Percentiles rank a stretch among this genome's conserved stretches.
Evolutionary conservation across 2,888 invertebrate genomes (phyloP).

Genomic region (Apodemia hepburni): DNA sequence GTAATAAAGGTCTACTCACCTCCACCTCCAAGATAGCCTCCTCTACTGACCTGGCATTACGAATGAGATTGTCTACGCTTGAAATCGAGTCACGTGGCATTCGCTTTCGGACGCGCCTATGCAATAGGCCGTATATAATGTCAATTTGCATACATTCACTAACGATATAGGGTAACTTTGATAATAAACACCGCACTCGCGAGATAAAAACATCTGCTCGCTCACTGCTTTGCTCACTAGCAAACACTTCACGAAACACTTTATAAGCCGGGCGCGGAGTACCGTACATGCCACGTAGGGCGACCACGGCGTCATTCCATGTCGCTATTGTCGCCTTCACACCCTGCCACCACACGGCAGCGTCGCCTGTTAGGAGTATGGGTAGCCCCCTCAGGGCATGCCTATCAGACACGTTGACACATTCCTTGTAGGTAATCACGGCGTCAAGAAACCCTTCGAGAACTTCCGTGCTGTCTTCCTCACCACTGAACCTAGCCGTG

Average conservation of each 20-base stretch:
- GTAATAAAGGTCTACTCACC: background rate
- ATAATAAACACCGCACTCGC: constrained; percentile 14
- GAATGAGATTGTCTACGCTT: constrained; percentile 24
- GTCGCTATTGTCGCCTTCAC: background rate
- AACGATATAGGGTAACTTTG: constrained; percentile 8
- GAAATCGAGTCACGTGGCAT: constrained; percentile 20
- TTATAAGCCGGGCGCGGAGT: background rate
- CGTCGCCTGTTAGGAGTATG: constrained; percentile 2
- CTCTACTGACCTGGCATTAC: constrained; percentile 24
- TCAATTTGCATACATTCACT: constrained; percentile 24
- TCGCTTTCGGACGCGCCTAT: constrained; percentile 28
- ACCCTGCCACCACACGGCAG: background rate
- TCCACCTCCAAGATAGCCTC: constrained; percentile 24
- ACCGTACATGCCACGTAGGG: too few species aligned
- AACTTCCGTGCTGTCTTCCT: background rate
- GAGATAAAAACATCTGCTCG: constrained; percentile 14
- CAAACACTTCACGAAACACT: constrained; percentile 13
- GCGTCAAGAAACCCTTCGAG: background rate
- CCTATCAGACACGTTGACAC: background rate
- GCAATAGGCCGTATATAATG: constrained; percentile 31
- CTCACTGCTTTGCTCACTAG: background rate
- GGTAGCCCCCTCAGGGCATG: background rate
- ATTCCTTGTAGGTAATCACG: constrained; percentile 1
- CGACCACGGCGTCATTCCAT: background rate
- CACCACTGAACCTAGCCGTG: too few species aligned